Percentiles rank a stretch among this genome's conserved stretches.
These are phyloP conservation scores for Eubucco bourcierii DNA, from an alignment of 2,113 vertebrate genomes.

Conservation along the genomic window DNA sequence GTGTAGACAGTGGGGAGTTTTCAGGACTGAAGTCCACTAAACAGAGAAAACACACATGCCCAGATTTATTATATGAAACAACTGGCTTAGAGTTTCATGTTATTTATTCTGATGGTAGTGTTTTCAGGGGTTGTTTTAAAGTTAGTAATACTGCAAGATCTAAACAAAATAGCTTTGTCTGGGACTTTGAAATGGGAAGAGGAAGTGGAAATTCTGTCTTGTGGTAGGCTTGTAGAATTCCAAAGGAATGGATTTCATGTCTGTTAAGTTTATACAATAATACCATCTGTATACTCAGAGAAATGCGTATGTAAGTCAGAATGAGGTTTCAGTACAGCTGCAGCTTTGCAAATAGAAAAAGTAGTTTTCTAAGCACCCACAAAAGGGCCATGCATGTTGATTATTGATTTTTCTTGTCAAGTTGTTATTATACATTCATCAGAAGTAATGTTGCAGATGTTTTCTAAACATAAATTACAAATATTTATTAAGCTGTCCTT, in stretches of 20 bases:
- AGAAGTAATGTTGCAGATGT: conserved; percentile 4
- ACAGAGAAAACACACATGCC: not conserved
- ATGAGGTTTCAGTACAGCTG: not conserved
- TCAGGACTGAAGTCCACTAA: not conserved
- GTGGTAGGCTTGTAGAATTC: not conserved
- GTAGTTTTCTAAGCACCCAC: not conserved
- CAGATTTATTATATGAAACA: not conserved
- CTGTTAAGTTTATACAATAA: not conserved
- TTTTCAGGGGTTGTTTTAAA: not conserved
- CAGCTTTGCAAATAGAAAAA: not conserved
- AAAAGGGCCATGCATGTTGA: not conserved
- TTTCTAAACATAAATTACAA: not conserved
- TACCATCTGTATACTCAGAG: not conserved
- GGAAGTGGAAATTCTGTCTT: not conserved
- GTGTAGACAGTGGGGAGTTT: not conserved
- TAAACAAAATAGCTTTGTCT: not conserved
- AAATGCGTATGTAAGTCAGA: not conserved
- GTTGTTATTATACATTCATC: not conserved
- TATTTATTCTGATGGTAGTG: not conserved
- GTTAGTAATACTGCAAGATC: not conserved
- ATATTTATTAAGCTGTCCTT: conserved; percentile 21
- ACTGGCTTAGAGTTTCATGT: not conserved
- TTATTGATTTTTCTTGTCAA: not conserved
- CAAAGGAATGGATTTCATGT: not conserved
- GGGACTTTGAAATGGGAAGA: not conserved